Evolutionary conservation across 92 coral and sea anemone genomes (phyloP).

Genomic region (Epizoanthus rinbou): DNA sequence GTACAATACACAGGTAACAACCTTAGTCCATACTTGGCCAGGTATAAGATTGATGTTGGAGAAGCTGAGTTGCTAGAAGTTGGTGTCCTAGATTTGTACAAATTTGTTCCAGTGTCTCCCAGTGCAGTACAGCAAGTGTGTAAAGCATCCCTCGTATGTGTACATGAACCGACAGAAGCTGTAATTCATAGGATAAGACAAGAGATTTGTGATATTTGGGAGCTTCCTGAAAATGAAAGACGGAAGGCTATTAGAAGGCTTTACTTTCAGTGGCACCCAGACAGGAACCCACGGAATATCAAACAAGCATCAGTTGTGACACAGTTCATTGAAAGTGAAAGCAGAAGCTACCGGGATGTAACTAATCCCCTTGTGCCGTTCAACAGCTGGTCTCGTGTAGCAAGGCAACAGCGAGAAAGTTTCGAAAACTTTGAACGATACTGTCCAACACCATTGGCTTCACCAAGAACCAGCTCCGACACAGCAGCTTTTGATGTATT

Average conservation of each 20-base stretch:
- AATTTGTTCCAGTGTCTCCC: conserved; percentile 34
- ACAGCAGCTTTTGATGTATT: neutral
- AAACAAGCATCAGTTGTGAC: neutral
- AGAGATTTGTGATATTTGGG: conserved; percentile 66
- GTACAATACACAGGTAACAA: neutral
- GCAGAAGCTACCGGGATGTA: neutral
- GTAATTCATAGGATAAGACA: conserved; percentile 51
- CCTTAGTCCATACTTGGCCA: conserved; percentile 14
- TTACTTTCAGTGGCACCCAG: conserved; percentile 85
- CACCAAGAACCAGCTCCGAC: neutral
- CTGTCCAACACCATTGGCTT: neutral
- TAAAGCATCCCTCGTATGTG: neutral
- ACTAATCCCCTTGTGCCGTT: neutral
- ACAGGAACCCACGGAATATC: conserved; percentile 54
- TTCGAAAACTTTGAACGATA: conserved; percentile 4
- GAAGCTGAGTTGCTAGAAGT: conserved; percentile 13
- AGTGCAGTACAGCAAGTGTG: neutral
- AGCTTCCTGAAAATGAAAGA: conserved; percentile 64
- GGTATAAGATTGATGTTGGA: conserved; percentile 43
- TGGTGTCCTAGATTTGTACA: conserved; percentile 41
- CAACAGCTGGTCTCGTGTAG: neutral
- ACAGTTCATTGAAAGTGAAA: conserved; percentile 16
- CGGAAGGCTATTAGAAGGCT: conserved; percentile 70
- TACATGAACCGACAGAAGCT: conserved; percentile 47
- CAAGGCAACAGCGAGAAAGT: conserved; percentile 11